Conservation (phyloP, 2,888 invertebrate species). For the Morpho deidamia region DNA sequence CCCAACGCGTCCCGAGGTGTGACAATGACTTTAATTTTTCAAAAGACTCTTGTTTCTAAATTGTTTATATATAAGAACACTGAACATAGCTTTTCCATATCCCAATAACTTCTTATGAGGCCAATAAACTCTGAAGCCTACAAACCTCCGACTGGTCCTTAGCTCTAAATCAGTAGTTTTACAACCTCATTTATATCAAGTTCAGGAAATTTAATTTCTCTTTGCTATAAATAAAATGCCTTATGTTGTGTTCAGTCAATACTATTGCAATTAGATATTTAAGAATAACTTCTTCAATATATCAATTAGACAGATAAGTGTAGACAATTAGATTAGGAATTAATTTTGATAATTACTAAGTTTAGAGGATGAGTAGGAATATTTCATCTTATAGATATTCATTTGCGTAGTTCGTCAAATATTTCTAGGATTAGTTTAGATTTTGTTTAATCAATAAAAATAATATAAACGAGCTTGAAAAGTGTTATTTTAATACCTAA, state of each 20-base stretch:
- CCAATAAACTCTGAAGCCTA: no score
- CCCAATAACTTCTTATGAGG: no score
- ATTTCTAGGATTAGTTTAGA: constrained; percentile 62
- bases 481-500: constrained; percentile 68
- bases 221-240: neutral
- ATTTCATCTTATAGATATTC: constrained; percentile 54
- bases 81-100: no score
- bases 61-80: no score
- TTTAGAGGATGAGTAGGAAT: constrained; percentile 73
- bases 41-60: no score
- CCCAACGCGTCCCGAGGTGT: no score
- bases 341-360: constrained; percentile 66
- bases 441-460: constrained; percentile 45
- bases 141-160: no score
- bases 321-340: constrained; percentile 37
- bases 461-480: constrained; percentile 70
- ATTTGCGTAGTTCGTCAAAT: constrained; percentile 56
- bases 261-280: constrained; percentile 34
- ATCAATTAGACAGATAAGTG: constrained; percentile 44
- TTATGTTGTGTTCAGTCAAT: constrained; percentile 48
- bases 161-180: no score
- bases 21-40: no score
- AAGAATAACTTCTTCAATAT: constrained; percentile 37
- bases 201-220: no score
- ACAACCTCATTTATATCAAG: no score